These are phyloP conservation scores for Hemibagrus wyckioides DNA, from an alignment of 2,113 vertebrate species.

Conservation along the genomic window DNA sequence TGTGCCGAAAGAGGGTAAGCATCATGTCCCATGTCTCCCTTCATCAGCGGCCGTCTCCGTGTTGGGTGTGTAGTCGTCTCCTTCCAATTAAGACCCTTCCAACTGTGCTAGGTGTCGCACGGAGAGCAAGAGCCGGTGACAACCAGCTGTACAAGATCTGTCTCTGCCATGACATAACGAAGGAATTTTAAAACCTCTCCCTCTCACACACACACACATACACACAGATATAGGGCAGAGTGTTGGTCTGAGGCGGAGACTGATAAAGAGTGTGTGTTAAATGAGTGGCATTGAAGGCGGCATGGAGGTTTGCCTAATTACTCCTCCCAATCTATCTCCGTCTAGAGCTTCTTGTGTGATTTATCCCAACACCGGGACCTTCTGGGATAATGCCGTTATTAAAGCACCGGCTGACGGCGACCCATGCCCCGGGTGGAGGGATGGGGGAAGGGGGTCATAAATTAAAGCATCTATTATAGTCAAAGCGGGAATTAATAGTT, in stretches of 20 bases:
- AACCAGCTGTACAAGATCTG: conserved; percentile 93
- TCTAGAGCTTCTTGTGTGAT: conserved; percentile 78
- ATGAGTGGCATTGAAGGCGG: conserved; percentile 74
- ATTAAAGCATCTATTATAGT: conserved; percentile 80
- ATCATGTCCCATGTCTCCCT: conserved; percentile 75
- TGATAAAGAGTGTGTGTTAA: conserved; percentile 54
- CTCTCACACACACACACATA: conserved; percentile 11
- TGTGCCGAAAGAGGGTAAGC: conserved; percentile 39
- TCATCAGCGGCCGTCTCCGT: conserved; percentile 74
- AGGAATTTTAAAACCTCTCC: conserved; percentile 72
- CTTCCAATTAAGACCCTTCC: conserved; percentile 75
- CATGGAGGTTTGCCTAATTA: conserved; percentile 79
- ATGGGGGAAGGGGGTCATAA: conserved; percentile 60
- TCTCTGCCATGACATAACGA: conserved; percentile 90
- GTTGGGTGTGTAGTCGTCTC: conserved; percentile 80
- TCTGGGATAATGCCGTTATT: conserved; percentile 77
- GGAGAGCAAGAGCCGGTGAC: conserved; percentile 83
- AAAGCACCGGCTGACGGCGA: conserved; percentile 72
- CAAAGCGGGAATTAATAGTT: conserved; percentile 76
- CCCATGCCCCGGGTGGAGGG: conserved; percentile 66
- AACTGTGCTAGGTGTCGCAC: conserved; percentile 85
- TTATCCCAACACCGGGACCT: conserved; percentile 80
- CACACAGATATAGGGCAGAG: conserved; percentile 15
- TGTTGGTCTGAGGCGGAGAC: neutral
- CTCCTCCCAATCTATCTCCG: conserved; percentile 73